phyloP scores from a whole-genome alignment of 2,113 vertebrate species.

The Psittacula cyanocephala region DNA sequence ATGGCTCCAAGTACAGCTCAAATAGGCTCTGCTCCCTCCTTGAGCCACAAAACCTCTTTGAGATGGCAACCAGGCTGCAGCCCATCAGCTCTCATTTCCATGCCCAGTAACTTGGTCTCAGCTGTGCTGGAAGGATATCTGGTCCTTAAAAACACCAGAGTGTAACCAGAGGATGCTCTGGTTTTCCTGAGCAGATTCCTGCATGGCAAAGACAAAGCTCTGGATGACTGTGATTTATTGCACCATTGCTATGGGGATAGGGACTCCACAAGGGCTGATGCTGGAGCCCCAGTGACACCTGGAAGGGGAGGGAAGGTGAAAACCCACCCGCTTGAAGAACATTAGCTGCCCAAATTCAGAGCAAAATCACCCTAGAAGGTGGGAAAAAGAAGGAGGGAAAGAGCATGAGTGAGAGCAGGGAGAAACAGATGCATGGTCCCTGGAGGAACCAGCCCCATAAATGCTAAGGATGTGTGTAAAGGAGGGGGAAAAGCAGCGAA shows the following conservation, averaged over 20 bases:
- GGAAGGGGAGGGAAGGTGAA: not conserved
- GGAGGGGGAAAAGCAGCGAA: not conserved
- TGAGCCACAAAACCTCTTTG: not conserved
- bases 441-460: not conserved
- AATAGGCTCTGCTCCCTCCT: not conserved
- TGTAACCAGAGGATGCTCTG: not conserved
- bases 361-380: not conserved
- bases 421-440: not conserved
- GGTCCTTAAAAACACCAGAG: not conserved
- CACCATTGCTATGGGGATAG: fast-evolving
- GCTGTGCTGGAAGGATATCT: not conserved
- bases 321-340: fast-evolving
- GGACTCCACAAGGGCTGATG: fast-evolving
- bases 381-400: not conserved
- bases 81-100: not conserved
- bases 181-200: not conserved
- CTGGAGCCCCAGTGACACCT: not conserved
- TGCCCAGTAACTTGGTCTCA: fast-evolving
- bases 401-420: not conserved
- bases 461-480: not conserved
- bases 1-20: not conserved
- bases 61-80: not conserved
- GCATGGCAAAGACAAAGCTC: not conserved
- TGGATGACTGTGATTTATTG: not conserved
- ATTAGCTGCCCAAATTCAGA: not conserved